Base-by-base conservation (phyloP, 2,113 vertebrate genomes). In the Platycercus adscitus region DNA sequence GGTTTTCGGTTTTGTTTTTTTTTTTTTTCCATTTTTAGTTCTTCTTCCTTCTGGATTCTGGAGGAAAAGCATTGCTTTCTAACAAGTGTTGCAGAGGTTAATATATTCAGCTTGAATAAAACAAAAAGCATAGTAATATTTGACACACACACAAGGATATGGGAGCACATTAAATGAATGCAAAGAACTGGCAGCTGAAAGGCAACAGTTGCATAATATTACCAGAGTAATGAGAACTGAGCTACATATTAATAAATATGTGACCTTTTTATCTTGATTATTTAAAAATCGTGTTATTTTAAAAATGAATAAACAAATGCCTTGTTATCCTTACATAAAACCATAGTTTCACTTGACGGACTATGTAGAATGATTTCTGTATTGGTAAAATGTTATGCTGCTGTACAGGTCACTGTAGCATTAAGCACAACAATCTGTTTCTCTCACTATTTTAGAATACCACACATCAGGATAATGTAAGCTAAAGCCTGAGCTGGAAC, bases 231-330 rank as follows among this genome's bases (percentile, higher is more conserved):
- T 94, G 79, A 96, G 93, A 93, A 94, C 16, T 93, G 72, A 91
- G 77, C 39, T 97, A 95, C 89, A 96, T 96, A 97, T 97, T 96
- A 96, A 97, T 97, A 97, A 96, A 93, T 96, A 95, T 78, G 89
- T 97, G 96, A 97, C 97, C 97, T 97, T 97, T 96, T 95, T 71
- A 91, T 96, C 93, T 87, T 90, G 90, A 88, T 96, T 92, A 95
- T 96, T 97, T 95, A 35, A 97, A 97, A 97, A 95, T 86, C 49
- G 0, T 94, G 93, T 95, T 97, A 95, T 97, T 96, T 97, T 72
- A 39, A 92, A 96, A 95, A 88, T 71, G 93, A 95, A 97, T 97
- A 94, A 95, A 88, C 49, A 93, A 91, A 94, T 0, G 44, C 15
- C 72, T 93, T 93, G 78, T 90, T 91, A 53, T 84, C 55, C 37